Percentiles rank a stretch among this genome's conserved stretches.
phyloP scores from a whole-genome alignment of 64 coral and sea anemone species.

The Montipora efflorescens region DNA sequence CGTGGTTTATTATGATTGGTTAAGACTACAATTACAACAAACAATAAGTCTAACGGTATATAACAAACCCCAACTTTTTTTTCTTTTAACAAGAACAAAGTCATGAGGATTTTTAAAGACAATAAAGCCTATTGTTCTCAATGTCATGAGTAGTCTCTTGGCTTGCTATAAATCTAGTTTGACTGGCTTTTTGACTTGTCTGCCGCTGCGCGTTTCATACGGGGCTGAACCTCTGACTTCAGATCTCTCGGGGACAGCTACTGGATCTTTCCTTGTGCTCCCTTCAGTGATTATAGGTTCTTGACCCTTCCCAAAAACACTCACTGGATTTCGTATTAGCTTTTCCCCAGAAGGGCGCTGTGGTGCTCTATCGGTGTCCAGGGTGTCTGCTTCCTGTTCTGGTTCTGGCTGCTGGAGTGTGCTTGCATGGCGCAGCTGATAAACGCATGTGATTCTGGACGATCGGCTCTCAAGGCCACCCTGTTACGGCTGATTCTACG shows the following conservation, averaged over 20 bases:
- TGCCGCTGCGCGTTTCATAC: background rate
- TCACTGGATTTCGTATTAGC: background rate
- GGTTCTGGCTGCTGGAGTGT: slow-evolving; percentile 3
- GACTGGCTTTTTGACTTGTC: background rate
- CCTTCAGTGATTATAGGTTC: background rate
- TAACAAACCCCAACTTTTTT: no score
- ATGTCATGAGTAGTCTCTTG: background rate
- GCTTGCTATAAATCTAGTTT: background rate
- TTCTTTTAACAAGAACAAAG: background rate
- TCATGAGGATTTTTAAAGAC: background rate
- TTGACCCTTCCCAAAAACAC: background rate
- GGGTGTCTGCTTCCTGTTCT: background rate
- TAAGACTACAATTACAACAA: no score
- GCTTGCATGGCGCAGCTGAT: slow-evolving; percentile 15
- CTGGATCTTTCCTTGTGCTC: background rate
- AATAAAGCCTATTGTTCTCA: background rate
- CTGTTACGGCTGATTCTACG: slow-evolving; percentile 49
- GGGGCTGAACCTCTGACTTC: background rate
- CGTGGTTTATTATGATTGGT: no score
- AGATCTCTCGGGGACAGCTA: background rate
- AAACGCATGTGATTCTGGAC: slow-evolving; percentile 6
- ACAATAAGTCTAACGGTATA: no score
- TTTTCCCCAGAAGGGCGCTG: background rate
- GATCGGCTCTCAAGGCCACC: slow-evolving; percentile 29
- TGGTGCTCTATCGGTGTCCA: background rate